Evolutionary conservation across 2,113 vertebrate species (phyloP), one percentile per base, ranked within the genome.

Genomic region (Struthidea cinerea): DNA sequence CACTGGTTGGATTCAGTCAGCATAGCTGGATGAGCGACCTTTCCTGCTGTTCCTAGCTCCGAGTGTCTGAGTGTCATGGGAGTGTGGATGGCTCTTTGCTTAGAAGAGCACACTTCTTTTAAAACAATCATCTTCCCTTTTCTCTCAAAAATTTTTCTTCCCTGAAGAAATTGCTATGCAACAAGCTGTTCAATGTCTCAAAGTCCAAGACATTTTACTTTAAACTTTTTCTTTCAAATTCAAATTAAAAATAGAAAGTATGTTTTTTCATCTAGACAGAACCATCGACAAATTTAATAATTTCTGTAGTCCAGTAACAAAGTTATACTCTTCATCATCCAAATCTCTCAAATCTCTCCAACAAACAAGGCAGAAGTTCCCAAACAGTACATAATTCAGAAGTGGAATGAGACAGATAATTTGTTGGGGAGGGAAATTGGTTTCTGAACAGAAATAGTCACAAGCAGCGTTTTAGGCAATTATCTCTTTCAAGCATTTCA

Each of bases 51-150:
- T 65, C 21, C 60, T 75, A 69, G 37, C 22, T 85, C n/a, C 21
- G 41, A 64, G 26, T 0, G 0, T 16, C 27, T 55, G 39, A 1
- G 0, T 24, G 30, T 23, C 2, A 0, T 56, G 30, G 64, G 22
- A 82, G 33, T 8, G 12, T 0, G 1, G 26, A 41, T 56, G 30
- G 20, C 11, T 39, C 10, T 69, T 46, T 53, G 46, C 30, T 93
- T 69, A 50, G 23, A 74, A 74, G 23, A 57, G 18, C 13, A 44
- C 4, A 1, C 1, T 82, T 73, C 13, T 78, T 78, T 52, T 33
- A 35, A 65, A 78, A 67, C 6, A 49, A 37, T 46, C 1, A 1
- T 21, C 39, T 28, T n/a, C 23, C 14, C 6, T 32, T 84, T 90
- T 77, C 16, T 52, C 32, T 85, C 18, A 67, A 65, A 83, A 70